These are phyloP conservation scores for Cygnus buccinator DNA, from an alignment of 2,113 vertebrate genomes.

Conservation along the genomic window DNA sequence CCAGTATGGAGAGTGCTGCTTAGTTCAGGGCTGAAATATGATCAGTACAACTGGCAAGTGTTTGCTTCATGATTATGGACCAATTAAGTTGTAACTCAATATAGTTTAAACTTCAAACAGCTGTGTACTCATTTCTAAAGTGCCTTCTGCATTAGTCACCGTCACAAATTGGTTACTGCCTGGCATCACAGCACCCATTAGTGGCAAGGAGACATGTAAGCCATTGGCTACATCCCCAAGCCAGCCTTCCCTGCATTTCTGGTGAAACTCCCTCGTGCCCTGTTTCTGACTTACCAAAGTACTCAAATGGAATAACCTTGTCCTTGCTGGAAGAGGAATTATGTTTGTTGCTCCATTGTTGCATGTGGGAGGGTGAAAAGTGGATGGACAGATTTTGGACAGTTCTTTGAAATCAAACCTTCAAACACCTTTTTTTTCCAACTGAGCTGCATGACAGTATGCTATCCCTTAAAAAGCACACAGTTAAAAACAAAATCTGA, in stretches of 20 bases:
- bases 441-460: background rate
- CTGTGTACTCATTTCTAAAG: background rate
- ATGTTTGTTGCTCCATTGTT: background rate
- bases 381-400: background rate
- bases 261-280: background rate
- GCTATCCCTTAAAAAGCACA: background rate
- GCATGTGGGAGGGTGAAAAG: background rate
- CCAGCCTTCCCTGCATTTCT: background rate
- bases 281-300: background rate
- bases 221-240: background rate
- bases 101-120: conserved; percentile 54
- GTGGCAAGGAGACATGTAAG: background rate
- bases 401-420: background rate
- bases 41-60: conserved; percentile 48
- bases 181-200: background rate
- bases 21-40: background rate
- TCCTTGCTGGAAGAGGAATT: background rate
- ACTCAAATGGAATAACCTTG: background rate
- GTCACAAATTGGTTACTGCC: background rate
- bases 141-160: conserved; percentile 7
- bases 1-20: background rate
- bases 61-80: conserved; percentile 36
- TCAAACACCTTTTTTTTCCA: background rate
- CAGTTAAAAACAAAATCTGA: background rate
- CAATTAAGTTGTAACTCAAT: conserved; percentile 64